phyloP scores from a whole-genome alignment of 2,888 invertebrate genomes.

The Troides aeacus region DNA sequence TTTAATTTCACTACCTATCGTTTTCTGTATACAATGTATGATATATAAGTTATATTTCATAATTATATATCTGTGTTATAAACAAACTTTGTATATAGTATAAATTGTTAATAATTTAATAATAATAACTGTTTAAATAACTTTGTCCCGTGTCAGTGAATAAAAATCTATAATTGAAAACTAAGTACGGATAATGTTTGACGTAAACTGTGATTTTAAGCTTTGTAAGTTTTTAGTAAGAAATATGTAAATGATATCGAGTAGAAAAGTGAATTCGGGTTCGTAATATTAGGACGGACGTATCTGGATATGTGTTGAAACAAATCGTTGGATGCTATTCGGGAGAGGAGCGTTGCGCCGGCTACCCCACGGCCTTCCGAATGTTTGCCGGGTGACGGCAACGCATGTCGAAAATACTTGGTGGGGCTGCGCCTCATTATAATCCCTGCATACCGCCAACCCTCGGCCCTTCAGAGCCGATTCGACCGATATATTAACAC shows the following conservation, averaged over 20 bases:
- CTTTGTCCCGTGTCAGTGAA: too few species aligned
- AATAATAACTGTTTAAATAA: too few species aligned
- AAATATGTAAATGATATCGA: background rate
- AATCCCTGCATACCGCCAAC: conserved; percentile 68
- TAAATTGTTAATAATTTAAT: too few species aligned
- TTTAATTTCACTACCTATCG: too few species aligned
- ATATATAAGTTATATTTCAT: too few species aligned
- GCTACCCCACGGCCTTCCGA: conserved; percentile 59
- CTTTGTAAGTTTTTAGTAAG: background rate
- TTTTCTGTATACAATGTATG: too few species aligned
- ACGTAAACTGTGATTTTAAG: too few species aligned
- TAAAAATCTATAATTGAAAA: too few species aligned
- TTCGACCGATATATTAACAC: conserved; percentile 77
- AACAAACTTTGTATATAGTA: too few species aligned
- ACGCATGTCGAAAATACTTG: conserved; percentile 80
- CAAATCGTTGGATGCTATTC: conserved; percentile 59
- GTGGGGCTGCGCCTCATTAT: conserved; percentile 78
- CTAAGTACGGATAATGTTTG: too few species aligned
- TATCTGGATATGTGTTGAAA: conserved; percentile 48
- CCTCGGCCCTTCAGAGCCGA: conserved; percentile 44
- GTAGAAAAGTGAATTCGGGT: background rate
- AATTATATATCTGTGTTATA: too few species aligned
- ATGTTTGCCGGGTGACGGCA: conserved; percentile 77
- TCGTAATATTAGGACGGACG: conserved; percentile 17
- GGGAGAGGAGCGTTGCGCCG: conserved; percentile 51